A percentile compares a stretch with the other conserved stretches of the same genome.
phyloP scores from a whole-genome alignment of 2,888 invertebrate species.

The Neelides folsomi region DNA sequence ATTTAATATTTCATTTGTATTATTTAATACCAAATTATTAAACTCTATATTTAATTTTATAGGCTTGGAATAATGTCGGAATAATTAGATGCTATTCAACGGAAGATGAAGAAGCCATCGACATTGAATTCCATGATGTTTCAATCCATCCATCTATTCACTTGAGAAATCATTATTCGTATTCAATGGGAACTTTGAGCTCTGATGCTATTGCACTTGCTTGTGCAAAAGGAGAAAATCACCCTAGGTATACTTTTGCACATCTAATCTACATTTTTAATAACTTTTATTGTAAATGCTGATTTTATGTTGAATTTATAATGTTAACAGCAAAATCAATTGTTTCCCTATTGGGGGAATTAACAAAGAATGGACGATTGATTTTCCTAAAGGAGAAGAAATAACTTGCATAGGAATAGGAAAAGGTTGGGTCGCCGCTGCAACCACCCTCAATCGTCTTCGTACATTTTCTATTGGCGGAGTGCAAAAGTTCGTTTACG shows the following conservation, averaged over 20 bases:
- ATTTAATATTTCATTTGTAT: not conserved
- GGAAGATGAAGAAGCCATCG: slow-evolving; percentile 69
- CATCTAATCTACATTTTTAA: too few species aligned
- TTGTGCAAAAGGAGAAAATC: slow-evolving; percentile 38
- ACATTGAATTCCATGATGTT: slow-evolving; percentile 90
- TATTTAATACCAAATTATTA: too few species aligned
- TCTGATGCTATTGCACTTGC: slow-evolving; percentile 65
- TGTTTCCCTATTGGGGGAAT: slow-evolving; percentile 48
- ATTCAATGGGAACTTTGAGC: slow-evolving; percentile 78
- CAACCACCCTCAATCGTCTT: slow-evolving; percentile 58
- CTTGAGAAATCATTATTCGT: slow-evolving; percentile 68
- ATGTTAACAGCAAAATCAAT: slow-evolving; percentile 49
- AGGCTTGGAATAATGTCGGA: slow-evolving; percentile 88
- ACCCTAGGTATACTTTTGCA: slow-evolving; percentile 7
- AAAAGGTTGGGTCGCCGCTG: slow-evolving; percentile 61
- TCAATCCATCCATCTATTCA: slow-evolving; percentile 78
- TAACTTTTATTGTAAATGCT: too few species aligned
- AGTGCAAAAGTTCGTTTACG: slow-evolving; percentile 64
- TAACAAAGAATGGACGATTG: slow-evolving; percentile 67
- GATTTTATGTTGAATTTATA: slow-evolving; percentile 18
- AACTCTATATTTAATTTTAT: slow-evolving; percentile 9
- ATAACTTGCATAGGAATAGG: slow-evolving; percentile 48
- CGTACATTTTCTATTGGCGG: slow-evolving; percentile 77
- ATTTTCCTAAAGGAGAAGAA: slow-evolving; percentile 65
- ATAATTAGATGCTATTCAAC: slow-evolving; percentile 66